Base-by-base conservation (phyloP, 2,113 vertebrate species). In the Passer montanus region DNA sequence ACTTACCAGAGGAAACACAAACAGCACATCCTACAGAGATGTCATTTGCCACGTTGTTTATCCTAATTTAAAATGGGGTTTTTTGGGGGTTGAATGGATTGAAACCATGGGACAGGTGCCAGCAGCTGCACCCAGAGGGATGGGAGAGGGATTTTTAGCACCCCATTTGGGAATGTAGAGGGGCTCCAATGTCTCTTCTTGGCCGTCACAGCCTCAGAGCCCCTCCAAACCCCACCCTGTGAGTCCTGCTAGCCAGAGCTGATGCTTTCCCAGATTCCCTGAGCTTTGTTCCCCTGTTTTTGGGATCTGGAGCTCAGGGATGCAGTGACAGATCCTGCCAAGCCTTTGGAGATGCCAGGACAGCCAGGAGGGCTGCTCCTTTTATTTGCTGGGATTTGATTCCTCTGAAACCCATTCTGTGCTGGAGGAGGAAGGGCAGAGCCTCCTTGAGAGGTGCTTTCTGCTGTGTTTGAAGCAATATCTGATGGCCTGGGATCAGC, bases 351-450 rank as follows among this genome's bases (percentile, higher is more conserved):
- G 13, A n/a, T 37, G 31, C 4, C 78, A 21, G 60, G 33, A 15
- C 33, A 50, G 43, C 59, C 14, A 2, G 2, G 6, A 22, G n/a
- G 14, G 30, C 69, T 55, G 50, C 66, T 59, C 4, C 17, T 17
- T 33, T 35, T 7, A 16, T 81, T 66, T 46, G 49, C 73, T 23
- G 24, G 0, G 1, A 19, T 21, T 37, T 66, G 84, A 46, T 60
- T 69, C 31, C 62, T 83, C 53, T 43, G 58, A 27, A 56, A 33
- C 0, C 1, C 5, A 0, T 37, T 1, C 68, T 24, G 27, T 44
- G 39, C 41, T 46, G 69, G 44, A 33, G 37, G n/a, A 47, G 41
- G 53, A 53, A 76, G 41, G 46, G 66, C 56, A 67, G 30, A n/a
- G 52, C 7, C 58, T 49, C 63, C 60, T 52, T 19, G 18, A 5